phyloP scores from a whole-genome alignment of 2,113 vertebrate genomes.

The Talpa occidentalis region DNA sequence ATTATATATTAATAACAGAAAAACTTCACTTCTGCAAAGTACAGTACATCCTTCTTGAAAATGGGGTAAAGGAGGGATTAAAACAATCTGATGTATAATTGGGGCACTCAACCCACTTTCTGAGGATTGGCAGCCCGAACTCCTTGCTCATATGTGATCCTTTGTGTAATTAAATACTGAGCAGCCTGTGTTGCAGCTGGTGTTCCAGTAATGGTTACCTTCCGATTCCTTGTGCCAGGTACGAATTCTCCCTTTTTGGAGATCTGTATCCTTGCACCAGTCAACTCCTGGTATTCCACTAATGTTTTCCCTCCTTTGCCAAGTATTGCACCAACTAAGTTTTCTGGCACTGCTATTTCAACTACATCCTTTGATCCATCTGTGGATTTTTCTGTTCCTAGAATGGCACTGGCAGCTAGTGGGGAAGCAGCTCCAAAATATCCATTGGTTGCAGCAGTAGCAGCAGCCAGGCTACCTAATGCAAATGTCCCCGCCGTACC shows the following conservation, averaged over 20 bases:
- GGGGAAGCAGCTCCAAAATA: slow-evolving; percentile 94
- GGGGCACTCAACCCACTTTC: slow-evolving; percentile 91
- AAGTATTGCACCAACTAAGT: slow-evolving; percentile 94
- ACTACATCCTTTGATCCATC: slow-evolving; percentile 95
- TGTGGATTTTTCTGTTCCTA: slow-evolving; percentile 93
- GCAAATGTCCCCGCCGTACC: slow-evolving; percentile 92
- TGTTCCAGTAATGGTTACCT: slow-evolving; percentile 94
- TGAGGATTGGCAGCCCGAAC: slow-evolving; percentile 93
- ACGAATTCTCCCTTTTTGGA: slow-evolving; percentile 95
- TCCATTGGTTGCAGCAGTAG: slow-evolving; percentile 94
- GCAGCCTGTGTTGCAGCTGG: slow-evolving; percentile 93
- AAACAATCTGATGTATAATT: slow-evolving; percentile 87
- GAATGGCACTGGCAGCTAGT: slow-evolving; percentile 93
- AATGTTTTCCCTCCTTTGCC: slow-evolving; percentile 94
- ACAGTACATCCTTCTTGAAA: slow-evolving; percentile 96
- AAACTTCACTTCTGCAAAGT: slow-evolving; percentile 95
- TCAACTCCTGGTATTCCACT: slow-evolving; percentile 95
- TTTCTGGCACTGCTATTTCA: slow-evolving; percentile 94
- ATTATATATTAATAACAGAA: slow-evolving; percentile 96
- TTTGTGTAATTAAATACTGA: slow-evolving; percentile 94
- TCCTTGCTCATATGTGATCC: slow-evolving; percentile 95
- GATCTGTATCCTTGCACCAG: slow-evolving; percentile 95
- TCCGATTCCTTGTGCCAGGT: slow-evolving; percentile 94
- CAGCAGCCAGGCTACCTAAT: slow-evolving; percentile 94
- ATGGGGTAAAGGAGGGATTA: slow-evolving; percentile 90